A percentile compares a stretch with the other conserved stretches of the same genome.
phyloP scores from a whole-genome alignment of 64 coral and sea anemone species.

The Hydrozoanthus tunicans region DNA sequence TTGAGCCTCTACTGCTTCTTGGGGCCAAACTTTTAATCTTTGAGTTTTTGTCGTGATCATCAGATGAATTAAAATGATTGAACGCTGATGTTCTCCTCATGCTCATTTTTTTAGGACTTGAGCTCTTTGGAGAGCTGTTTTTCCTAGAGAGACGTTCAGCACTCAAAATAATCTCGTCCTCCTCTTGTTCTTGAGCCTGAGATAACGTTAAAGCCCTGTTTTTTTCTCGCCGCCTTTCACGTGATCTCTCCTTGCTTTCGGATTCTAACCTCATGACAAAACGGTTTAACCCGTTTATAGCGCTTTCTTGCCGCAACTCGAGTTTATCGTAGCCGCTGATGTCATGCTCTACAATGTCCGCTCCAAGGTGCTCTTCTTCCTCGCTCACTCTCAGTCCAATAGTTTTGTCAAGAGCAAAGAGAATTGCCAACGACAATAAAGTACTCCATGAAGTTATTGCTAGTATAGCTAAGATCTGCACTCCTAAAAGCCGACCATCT shows the following conservation, averaged over 20 bases:
- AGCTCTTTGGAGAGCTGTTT: background rate
- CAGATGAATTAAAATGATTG: background rate
- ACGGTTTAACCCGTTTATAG: constrained; percentile 21
- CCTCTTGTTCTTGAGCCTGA: background rate
- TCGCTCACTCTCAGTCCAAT: constrained; percentile 40
- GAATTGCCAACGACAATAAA: constrained; percentile 14
- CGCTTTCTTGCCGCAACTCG: constrained; percentile 23
- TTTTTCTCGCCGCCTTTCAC: constrained; percentile 25
- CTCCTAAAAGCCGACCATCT: constrained; percentile 15
- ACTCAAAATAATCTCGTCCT: constrained; percentile 19
- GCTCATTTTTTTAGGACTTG: background rate
- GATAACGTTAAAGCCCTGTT: background rate
- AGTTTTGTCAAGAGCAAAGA: constrained; percentile 24
- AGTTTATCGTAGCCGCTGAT: constrained; percentile 41
- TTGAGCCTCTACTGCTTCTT: constrained; percentile 20
- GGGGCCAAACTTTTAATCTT: background rate
- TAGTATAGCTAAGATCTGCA: constrained; percentile 27
- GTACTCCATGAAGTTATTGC: constrained; percentile 51
- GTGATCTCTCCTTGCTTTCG: constrained; percentile 33
- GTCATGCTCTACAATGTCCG: constrained; percentile 32
- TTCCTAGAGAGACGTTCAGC: background rate
- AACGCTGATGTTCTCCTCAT: background rate
- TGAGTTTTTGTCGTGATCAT: constrained; percentile 1
- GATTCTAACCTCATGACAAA: constrained; percentile 49
- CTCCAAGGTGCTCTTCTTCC: constrained; percentile 36